Percentiles rank a stretch among this genome's conserved stretches.
These are phyloP conservation scores for Muntiacus reevesi DNA, from an alignment of 2,113 vertebrate species.

Conservation along the genomic window DNA sequence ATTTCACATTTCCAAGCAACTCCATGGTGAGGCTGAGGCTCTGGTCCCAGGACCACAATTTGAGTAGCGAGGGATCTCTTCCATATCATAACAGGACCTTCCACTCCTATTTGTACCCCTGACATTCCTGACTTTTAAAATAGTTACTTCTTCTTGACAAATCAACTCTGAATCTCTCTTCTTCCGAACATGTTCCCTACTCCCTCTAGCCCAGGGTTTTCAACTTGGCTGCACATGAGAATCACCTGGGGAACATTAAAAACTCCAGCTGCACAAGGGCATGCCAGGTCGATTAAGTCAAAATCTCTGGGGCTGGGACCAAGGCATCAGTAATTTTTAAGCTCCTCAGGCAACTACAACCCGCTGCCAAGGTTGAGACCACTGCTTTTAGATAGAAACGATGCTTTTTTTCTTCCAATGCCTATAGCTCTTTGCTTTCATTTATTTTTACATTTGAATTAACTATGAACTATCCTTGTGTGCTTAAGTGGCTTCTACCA, in stretches of 20 bases:
- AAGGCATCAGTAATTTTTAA: background rate
- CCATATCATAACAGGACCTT: background rate
- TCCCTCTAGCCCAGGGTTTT: background rate
- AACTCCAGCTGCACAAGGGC: background rate
- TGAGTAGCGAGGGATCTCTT: background rate
- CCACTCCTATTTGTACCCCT: background rate
- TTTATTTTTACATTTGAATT: background rate
- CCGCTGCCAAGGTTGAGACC: background rate
- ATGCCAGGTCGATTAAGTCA: background rate
- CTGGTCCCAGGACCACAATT: background rate
- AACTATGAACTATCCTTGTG: background rate
- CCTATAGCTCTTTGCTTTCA: background rate
- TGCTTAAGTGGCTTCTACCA: background rate
- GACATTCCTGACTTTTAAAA: background rate
- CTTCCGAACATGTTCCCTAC: background rate
- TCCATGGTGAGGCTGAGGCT: rapidly evolving
- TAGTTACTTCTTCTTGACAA: background rate
- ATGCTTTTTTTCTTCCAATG: background rate
- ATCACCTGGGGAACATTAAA: background rate
- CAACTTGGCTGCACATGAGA: background rate
- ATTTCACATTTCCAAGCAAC: background rate
- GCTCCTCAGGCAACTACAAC: background rate
- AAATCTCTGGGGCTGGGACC: background rate
- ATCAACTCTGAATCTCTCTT: background rate
- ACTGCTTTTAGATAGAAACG: background rate